Conservation (phyloP, 2,797 vertebrate species). For the Liparis tanakae region DNA sequence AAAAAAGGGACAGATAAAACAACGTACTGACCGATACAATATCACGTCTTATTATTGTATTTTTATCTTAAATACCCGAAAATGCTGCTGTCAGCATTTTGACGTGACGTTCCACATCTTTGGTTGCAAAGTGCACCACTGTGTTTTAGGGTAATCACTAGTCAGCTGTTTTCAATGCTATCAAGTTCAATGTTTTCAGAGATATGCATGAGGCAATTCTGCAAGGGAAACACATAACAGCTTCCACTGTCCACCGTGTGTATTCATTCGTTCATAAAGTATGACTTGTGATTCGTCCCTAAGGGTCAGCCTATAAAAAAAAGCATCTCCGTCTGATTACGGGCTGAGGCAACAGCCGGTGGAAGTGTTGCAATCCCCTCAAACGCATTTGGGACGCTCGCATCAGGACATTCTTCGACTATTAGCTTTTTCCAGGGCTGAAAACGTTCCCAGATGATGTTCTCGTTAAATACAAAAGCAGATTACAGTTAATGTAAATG, state of each 20-base stretch:
- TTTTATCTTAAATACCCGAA: constrained; percentile 45
- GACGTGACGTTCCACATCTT: constrained; percentile 42
- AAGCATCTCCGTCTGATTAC: constrained; percentile 41
- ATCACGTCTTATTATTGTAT: constrained; percentile 22
- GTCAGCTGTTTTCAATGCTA: constrained; percentile 67
- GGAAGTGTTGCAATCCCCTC: constrained; percentile 65
- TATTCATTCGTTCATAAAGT: constrained; percentile 47
- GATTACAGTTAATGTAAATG: constrained; percentile 37
- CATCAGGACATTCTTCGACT: constrained; percentile 49
- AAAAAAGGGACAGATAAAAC: background rate
- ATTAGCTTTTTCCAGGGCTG: constrained; percentile 40
- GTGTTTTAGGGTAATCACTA: constrained; percentile 61
- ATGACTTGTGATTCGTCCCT: constrained; percentile 61
- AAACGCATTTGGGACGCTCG: constrained; percentile 63
- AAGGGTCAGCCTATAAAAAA: constrained; percentile 54
- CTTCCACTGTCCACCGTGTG: constrained; percentile 48
- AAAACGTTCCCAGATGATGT: constrained; percentile 38
- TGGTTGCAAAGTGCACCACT: constrained; percentile 46
- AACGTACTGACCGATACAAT: constrained; percentile 31
- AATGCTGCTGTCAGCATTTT: constrained; percentile 48
- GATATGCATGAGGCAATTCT: constrained; percentile 61
- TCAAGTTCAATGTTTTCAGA: constrained; percentile 52
- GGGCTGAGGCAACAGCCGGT: constrained; percentile 73
- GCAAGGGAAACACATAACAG: constrained; percentile 57
- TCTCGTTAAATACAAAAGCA: constrained; percentile 24